Evolutionary conservation across 2,888 invertebrate genomes (phyloP).

Genomic region (Syrphus vitripennis): DNA sequence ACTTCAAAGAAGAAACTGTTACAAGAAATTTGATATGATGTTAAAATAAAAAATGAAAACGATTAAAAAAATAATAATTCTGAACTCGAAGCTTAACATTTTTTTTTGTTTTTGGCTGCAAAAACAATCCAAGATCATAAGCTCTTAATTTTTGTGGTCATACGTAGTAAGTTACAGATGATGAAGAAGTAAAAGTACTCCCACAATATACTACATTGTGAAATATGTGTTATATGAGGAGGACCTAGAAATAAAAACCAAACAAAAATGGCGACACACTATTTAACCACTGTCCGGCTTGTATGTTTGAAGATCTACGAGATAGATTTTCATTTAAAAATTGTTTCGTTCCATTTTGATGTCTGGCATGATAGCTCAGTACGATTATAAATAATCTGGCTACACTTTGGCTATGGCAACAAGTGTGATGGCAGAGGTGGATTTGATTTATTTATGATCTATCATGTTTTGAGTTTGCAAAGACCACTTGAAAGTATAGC

Average conservation of each 20-base stretch:
- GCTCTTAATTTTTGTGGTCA: not conserved
- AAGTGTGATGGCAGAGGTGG: not conserved
- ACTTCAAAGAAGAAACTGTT: not conserved
- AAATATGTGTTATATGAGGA: constrained; percentile 14
- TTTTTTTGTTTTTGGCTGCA: too few species aligned
- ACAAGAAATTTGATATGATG: constrained; percentile 4
- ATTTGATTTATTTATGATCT: too few species aligned
- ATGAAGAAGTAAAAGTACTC: not conserved
- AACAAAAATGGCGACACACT: not conserved
- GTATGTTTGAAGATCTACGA: not conserved
- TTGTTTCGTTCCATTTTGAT: constrained; percentile 43
- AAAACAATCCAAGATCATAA: not conserved
- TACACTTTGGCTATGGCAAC: constrained; percentile 18
- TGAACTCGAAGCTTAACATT: not conserved
- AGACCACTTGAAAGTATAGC: too few species aligned
- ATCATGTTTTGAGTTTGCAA: not conserved
- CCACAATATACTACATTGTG: not conserved
- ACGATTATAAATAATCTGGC: too few species aligned
- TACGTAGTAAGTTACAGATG: not conserved
- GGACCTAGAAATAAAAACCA: not conserved
- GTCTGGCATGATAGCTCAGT: not conserved
- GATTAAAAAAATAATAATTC: not conserved
- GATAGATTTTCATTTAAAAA: constrained; percentile 24
- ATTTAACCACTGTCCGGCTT: not conserved
- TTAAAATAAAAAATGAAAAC: too few species aligned